phyloP scores from a whole-genome alignment of 2,113 vertebrate species.

The Rutilus rutilus region DNA sequence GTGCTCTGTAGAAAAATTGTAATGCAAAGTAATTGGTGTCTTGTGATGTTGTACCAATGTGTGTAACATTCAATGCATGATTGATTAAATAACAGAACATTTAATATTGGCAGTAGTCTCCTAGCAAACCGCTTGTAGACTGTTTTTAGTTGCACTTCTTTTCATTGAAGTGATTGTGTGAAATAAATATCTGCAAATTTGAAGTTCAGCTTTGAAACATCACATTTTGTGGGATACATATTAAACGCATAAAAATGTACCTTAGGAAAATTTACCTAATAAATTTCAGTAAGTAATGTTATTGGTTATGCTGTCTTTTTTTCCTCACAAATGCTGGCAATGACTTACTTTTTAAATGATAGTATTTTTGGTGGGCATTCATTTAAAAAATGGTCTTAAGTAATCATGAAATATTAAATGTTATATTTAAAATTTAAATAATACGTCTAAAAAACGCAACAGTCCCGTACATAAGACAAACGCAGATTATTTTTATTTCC shows the following conservation, averaged over 20 bases:
- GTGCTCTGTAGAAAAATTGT: background rate
- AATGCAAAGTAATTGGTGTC: background rate
- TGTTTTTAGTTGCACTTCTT: constrained; percentile 1
- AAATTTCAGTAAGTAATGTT: background rate
- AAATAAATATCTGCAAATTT: background rate
- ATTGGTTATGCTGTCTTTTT: background rate
- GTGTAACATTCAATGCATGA: background rate
- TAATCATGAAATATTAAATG: too few relatives aligned
- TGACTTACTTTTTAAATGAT: background rate
- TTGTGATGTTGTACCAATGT: background rate
- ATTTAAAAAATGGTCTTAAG: too few relatives aligned
- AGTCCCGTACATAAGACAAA: background rate
- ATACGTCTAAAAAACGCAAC: background rate
- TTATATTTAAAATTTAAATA: background rate
- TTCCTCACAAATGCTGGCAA: background rate
- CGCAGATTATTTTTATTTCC: background rate
- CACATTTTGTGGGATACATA: background rate
- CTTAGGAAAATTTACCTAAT: background rate
- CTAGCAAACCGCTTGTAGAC: background rate
- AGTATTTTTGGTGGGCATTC: background rate
- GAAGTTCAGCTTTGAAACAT: background rate
- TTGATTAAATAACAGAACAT: background rate
- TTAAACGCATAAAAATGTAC: too few relatives aligned
- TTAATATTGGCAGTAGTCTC: background rate
- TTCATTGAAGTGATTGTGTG: background rate